Conservation (phyloP, 2,797 vertebrate species). For the Lepilemur septentrionalis region DNA sequence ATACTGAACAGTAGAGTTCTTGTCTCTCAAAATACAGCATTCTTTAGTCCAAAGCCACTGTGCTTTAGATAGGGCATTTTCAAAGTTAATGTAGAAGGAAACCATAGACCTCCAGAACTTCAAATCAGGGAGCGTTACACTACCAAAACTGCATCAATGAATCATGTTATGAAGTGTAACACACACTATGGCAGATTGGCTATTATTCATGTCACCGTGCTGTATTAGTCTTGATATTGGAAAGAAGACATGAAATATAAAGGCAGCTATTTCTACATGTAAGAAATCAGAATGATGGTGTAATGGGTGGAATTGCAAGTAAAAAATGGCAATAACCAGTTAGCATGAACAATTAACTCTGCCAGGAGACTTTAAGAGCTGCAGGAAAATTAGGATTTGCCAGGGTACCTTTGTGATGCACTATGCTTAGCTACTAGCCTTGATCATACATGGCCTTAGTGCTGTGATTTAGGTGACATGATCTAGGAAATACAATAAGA, state of each 20-base stretch:
- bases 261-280: constrained; percentile 47
- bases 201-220: constrained; percentile 68
- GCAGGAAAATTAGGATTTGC: constrained; percentile 1
- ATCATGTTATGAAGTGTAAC: constrained; percentile 42
- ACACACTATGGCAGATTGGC: not conserved
- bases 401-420: not conserved
- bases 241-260: constrained; percentile 66
- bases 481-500: not conserved
- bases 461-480: not conserved
- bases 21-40: constrained; percentile 31
- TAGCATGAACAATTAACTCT: constrained; percentile 15
- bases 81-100: constrained; percentile 58
- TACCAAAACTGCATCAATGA: constrained; percentile 15
- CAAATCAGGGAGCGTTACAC: constrained; percentile 39
- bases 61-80: constrained; percentile 22
- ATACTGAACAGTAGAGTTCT: not conserved
- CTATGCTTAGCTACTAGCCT: not conserved
- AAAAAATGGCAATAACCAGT: not conserved
- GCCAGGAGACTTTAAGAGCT: not conserved
- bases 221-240: constrained; percentile 50
- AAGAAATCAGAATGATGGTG: not conserved
- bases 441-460: not conserved
- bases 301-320: not conserved
- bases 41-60: constrained; percentile 20
- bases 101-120: constrained; percentile 45